Evolutionary conservation across 2,888 invertebrate genomes (phyloP).

Genomic region (Dimorphilus gyrociliatus): DNA sequence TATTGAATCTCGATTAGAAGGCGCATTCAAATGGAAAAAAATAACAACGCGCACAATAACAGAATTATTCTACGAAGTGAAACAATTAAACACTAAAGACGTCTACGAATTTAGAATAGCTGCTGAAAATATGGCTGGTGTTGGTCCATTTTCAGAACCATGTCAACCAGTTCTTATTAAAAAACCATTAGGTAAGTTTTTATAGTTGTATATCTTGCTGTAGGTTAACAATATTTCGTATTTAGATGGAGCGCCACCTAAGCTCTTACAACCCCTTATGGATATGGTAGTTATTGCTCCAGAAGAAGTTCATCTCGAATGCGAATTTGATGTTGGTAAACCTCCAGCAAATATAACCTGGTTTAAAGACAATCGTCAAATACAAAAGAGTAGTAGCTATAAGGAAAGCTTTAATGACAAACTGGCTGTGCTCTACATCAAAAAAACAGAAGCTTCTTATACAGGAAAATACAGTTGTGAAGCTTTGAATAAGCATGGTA

Average conservation of each 20-base stretch:
- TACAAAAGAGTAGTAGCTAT: no score
- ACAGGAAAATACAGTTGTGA: conserved; percentile 27
- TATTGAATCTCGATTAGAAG: conserved; percentile 47
- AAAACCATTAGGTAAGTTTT: conserved; percentile 42
- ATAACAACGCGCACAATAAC: no score
- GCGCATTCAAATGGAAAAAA: conserved; percentile 26
- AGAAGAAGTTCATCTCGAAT: conserved; percentile 8
- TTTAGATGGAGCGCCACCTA: conserved; percentile 27
- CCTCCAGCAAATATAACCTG: conserved; percentile 28
- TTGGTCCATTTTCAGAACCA: conserved; percentile 17
- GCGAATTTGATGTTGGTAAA: conserved; percentile 25
- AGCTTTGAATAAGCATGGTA: conserved; percentile 28
- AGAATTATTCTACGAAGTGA: not conserved
- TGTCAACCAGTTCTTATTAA: conserved; percentile 18
- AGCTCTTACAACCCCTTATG: conserved; percentile 11
- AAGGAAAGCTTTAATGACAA: no score
- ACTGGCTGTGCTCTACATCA: conserved; percentile 47
- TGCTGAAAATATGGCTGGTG: conserved; percentile 15
- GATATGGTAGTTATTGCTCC: conserved; percentile 10
- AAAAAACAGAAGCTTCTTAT: conserved; percentile 24
- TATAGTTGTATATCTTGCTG: no score
- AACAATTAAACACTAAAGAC: conserved; percentile 5
- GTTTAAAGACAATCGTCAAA: conserved; percentile 10
- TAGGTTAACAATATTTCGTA: no score
- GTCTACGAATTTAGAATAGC: conserved; percentile 8